Base-by-base conservation (phyloP, 2,797 vertebrate genomes). In the Pelodytes ibericus region DNA sequence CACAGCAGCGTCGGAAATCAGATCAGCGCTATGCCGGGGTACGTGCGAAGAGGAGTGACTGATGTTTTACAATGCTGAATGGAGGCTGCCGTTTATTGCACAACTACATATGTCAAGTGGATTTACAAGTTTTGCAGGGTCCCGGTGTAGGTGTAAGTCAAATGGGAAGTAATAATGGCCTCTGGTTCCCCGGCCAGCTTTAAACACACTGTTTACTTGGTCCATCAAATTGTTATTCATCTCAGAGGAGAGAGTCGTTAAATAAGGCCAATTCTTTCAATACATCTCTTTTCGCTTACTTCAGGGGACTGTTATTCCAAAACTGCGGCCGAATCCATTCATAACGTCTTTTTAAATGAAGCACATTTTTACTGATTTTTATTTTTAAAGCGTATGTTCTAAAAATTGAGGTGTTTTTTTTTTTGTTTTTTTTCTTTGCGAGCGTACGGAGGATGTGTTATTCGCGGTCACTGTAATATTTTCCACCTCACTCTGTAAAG, bases 121-220 rank as follows among this genome's bases (percentile, higher is more conserved):
- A 75, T 77, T 71, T 53, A 59, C 51, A 6, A 39, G 63, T 68
- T 31, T 30, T 49, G 63, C 25, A 4, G 16, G 66, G 47, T 57
- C 74, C 62, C 63, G 2, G 44, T 78, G 39, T 67, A 78, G 76
- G 63, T 78, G 57, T 72, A 78, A 72, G 76, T 78, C 76, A 78
- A 68, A 78, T 68, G 22, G 70, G 76, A 72, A 68, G 69, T 56
- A 63, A 78, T 78, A 68, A 68, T 78, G 76, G 76, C 63, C 76
- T 31, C 57, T 68, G 63, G 76, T 68, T 31, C 68, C 62, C 44
- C 9, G 41, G 25, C 70, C 73, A 22, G 36, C 56, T 63, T 78
- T 67, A 62, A 78, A 53, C 53, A 70, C 61, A 68, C 70, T 72
- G 39, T 72, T 78, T 78, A 72, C 69, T 24, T 67, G 57, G 70